phyloP scores from a whole-genome alignment of 2,888 invertebrate genomes.

The Amaurobius ferox region DNA sequence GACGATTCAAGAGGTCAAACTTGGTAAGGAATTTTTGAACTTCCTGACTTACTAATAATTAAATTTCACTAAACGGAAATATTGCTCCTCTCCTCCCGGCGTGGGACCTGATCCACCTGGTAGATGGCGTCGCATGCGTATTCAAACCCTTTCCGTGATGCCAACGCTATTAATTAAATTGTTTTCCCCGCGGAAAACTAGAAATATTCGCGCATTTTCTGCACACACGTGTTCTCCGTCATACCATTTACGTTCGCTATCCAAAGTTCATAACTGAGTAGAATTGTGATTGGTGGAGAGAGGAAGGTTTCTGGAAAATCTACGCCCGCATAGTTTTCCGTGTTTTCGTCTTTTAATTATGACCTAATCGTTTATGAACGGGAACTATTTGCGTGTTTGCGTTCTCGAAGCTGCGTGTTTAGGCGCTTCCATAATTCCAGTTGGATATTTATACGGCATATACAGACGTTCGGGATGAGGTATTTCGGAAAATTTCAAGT shows the following conservation, averaged over 20 bases:
- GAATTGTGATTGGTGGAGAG: slow-evolving; percentile 30
- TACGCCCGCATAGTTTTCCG: slow-evolving; percentile 47
- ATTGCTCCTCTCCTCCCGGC: neutral
- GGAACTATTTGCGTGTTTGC: slow-evolving; percentile 20
- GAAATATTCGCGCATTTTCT: slow-evolving; percentile 18
- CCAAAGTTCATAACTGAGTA: slow-evolving; percentile 37
- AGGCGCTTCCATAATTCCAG: neutral
- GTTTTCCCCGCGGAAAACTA: slow-evolving; percentile 43
- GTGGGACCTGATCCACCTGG: slow-evolving; percentile 1
- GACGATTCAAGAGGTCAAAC: no score
- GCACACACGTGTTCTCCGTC: slow-evolving; percentile 29
- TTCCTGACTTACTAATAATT: neutral
- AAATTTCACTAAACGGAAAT: slow-evolving; percentile 1
- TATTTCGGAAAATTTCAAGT: neutral
- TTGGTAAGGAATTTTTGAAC: neutral
- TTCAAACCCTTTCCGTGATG: slow-evolving; percentile 19
- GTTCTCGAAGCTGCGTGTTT: neutral
- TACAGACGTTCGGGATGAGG: neutral
- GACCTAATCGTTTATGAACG: slow-evolving; percentile 39
- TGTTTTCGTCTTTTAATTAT: slow-evolving; percentile 46
- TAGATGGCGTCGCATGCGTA: slow-evolving; percentile 10
- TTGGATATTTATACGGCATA: neutral
- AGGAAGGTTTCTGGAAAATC: slow-evolving; percentile 28
- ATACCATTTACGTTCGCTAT: slow-evolving; percentile 42
- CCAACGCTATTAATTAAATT: slow-evolving; percentile 67